Evolutionary conservation across 2,888 invertebrate genomes (phyloP).

Genomic region (Cacoxenus indagator): DNA sequence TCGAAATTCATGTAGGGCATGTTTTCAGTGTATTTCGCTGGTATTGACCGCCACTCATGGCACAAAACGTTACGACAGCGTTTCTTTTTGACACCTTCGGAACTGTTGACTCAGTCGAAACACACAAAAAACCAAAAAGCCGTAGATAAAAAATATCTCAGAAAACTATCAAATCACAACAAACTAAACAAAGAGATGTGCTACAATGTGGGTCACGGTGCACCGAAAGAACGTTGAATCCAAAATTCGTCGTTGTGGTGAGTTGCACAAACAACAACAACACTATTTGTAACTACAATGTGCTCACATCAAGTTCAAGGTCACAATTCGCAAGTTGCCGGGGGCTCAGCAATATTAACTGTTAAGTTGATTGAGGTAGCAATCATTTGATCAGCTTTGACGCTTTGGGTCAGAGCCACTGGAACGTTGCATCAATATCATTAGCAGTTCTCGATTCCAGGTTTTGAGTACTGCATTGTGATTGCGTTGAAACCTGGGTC

Average conservation of each 20-base stretch:
- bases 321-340: neutral
- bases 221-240: neutral
- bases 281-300: too few relatives aligned
- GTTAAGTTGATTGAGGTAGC: neutral
- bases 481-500: too few relatives aligned
- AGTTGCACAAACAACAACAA: too few relatives aligned
- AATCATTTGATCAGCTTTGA: neutral
- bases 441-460: too few relatives aligned
- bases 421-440: too few relatives aligned
- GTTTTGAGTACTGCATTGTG: too few relatives aligned
- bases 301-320: conserved; percentile 9
- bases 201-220: neutral
- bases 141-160: too few relatives aligned
- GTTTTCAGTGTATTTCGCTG: neutral
- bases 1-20: neutral
- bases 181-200: neutral
- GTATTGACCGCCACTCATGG: neutral
- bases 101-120: neutral
- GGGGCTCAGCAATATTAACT: neutral
- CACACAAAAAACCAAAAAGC: neutral
- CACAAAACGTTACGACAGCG: neutral
- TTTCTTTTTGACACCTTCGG: neutral
- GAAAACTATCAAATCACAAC: too few relatives aligned
- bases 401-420: neutral
- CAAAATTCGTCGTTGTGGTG: too few relatives aligned